phyloP scores from a whole-genome alignment of 2,888 invertebrate genomes.

The Dastarcus helophoroides region DNA sequence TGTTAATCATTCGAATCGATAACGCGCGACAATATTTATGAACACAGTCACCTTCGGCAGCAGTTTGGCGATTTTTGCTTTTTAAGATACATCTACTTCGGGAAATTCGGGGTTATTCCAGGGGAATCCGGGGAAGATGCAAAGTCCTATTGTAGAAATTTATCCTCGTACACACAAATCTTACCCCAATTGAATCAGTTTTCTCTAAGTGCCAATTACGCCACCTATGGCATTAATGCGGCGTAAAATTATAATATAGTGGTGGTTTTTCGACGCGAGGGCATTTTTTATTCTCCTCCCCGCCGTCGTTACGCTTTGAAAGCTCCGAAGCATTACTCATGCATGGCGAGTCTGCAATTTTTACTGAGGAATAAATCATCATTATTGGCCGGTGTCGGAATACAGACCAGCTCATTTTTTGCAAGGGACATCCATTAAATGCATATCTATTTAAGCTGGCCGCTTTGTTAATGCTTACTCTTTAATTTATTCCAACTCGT shows the following conservation, averaged over 20 bases:
- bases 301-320: slow-evolving; percentile 34
- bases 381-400: slow-evolving; percentile 42
- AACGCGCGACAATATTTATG: no score
- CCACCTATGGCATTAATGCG: slow-evolving; percentile 28
- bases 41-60: no score
- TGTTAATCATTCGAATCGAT: no score
- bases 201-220: no score
- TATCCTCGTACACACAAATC: no score
- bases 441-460: slow-evolving; percentile 28
- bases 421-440: slow-evolving; percentile 25
- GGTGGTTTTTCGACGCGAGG: slow-evolving; percentile 27
- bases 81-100: no score
- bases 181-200: no score
- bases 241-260: slow-evolving; percentile 36
- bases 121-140: no score
- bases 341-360: slow-evolving; percentile 44
- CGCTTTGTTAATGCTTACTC: slow-evolving; percentile 33
- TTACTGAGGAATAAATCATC: slow-evolving; percentile 45
- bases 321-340: slow-evolving; percentile 44
- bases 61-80: no score
- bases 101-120: no score
- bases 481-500: slow-evolving; percentile 27
- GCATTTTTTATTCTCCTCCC: slow-evolving; percentile 32
- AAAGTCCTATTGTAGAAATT: no score
- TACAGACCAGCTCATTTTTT: slow-evolving; percentile 19